These are phyloP conservation scores for Sitta europaea DNA, from an alignment of 2,113 vertebrate genomes.

Conservation along the genomic window DNA sequence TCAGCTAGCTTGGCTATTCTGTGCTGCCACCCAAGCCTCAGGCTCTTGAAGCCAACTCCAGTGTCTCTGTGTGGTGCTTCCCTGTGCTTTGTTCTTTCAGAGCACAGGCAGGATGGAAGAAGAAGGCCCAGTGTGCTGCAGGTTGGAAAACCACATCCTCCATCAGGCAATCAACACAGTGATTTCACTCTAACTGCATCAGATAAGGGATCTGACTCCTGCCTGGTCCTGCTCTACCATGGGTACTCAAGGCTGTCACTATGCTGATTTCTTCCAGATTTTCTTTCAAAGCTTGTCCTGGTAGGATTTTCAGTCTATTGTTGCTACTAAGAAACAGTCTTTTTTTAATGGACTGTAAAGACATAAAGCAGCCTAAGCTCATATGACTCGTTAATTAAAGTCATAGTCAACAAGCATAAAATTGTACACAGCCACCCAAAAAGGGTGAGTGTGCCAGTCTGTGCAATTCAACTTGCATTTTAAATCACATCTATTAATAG, in stretches of 20 bases:
- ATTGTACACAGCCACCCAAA: neutral
- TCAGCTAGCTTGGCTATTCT: rapidly evolving
- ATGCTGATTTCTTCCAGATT: neutral
- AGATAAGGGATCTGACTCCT: neutral
- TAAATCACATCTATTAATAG: neutral
- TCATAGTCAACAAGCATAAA: neutral
- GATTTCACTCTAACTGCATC: neutral
- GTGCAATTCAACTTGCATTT: neutral
- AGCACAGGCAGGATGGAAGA: neutral
- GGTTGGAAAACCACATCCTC: neutral
- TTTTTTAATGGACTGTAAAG: neutral
- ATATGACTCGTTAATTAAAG: neutral
- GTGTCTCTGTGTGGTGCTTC: neutral
- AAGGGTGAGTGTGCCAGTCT: neutral
- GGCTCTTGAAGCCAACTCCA: neutral
- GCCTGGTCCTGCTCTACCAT: rapidly evolving
- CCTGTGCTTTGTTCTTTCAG: neutral
- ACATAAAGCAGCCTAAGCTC: neutral
- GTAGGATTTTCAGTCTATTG: neutral
- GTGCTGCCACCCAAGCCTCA: neutral
- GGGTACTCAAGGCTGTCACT: neutral
- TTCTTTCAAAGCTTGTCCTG: neutral
- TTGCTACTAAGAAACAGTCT: neutral
- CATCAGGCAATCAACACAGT: neutral
- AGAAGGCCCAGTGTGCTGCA: rapidly evolving